Conservation (phyloP, 2,797 vertebrate genomes). For the Sternarchorhynchus goeldii region DNA sequence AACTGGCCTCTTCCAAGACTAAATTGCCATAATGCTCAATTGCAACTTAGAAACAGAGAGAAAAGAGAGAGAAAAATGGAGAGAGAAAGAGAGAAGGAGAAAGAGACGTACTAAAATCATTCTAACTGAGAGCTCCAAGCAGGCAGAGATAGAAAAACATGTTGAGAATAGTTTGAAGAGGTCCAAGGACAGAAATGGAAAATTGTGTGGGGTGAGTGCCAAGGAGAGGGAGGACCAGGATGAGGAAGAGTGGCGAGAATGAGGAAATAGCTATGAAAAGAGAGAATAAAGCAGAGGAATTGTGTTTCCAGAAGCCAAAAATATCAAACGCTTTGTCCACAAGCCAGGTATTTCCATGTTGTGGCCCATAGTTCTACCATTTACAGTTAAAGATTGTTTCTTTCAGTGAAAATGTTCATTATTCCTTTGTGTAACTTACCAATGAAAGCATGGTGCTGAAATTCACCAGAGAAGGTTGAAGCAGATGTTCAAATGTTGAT, state of each 20-base stretch:
- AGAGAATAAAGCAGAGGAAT: too few species aligned
- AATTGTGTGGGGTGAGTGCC: too few species aligned
- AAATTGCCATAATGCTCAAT: constrained; percentile 45
- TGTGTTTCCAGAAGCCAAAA: too few species aligned
- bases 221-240: too few species aligned
- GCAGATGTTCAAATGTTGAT: constrained; percentile 21
- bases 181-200: too few species aligned
- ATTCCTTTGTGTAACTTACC: background rate
- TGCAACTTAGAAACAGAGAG: constrained; percentile 27
- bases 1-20: constrained; percentile 38
- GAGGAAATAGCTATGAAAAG: too few species aligned
- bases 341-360: background rate
- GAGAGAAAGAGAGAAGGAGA: constrained; percentile 27
- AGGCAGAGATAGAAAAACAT: background rate
- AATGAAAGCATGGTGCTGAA: background rate
- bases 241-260: too few species aligned
- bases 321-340: too few species aligned
- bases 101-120: background rate
- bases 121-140: background rate
- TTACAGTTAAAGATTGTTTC: background rate
- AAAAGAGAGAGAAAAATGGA: constrained; percentile 14
- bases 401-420: background rate
- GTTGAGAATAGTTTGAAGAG: too few species aligned
- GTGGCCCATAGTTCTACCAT: background rate
- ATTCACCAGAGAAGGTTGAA: background rate